A percentile compares a stretch with the other conserved stretches of the same genome.
These are phyloP conservation scores for Crenuchus spilurus DNA, from an alignment of 2,797 vertebrate genomes.

Conservation along the genomic window DNA sequence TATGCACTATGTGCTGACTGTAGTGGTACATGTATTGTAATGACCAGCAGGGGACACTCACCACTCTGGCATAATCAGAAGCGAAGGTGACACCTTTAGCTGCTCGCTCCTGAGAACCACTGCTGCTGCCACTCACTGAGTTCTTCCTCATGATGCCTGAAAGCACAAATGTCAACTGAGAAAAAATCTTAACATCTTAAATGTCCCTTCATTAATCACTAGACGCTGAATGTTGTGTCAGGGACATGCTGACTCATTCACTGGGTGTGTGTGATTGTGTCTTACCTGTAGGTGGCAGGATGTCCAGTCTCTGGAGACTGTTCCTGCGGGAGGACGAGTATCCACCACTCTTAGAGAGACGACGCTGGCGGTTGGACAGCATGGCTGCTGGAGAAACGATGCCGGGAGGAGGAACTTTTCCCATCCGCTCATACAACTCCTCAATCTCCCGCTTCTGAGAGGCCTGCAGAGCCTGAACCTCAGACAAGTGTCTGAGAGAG, in stretches of 20 bases:
- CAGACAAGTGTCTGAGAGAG: slow-evolving; percentile 81
- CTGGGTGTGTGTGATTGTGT: neutral
- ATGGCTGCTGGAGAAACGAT: slow-evolving; percentile 88
- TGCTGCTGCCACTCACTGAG: slow-evolving; percentile 86
- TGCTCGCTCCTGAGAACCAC: slow-evolving; percentile 82
- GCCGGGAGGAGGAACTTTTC: slow-evolving; percentile 86
- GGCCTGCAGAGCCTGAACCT: slow-evolving; percentile 87
- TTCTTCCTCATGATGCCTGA: slow-evolving; percentile 89
- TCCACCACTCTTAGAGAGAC: slow-evolving; percentile 85
- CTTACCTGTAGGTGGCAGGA: slow-evolving; percentile 74
- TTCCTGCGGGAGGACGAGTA: slow-evolving; percentile 77
- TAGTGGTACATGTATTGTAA: neutral
- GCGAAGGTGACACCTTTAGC: slow-evolving; percentile 88
- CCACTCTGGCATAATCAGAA: slow-evolving; percentile 75
- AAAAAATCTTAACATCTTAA: too few relatives aligned
- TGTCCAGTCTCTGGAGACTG: slow-evolving; percentile 86
- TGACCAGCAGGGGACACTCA: slow-evolving; percentile 67
- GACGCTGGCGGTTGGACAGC: slow-evolving; percentile 87
- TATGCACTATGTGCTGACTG: too few relatives aligned
- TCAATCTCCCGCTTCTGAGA: slow-evolving; percentile 92
- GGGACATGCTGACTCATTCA: neutral
- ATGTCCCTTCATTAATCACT: too few relatives aligned
- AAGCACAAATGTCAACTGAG: neutral
- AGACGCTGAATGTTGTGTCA: too few relatives aligned
- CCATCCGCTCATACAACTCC: slow-evolving; percentile 84